phyloP scores from a whole-genome alignment of 2,797 vertebrate species.

The Aeoliscus strigatus region DNA sequence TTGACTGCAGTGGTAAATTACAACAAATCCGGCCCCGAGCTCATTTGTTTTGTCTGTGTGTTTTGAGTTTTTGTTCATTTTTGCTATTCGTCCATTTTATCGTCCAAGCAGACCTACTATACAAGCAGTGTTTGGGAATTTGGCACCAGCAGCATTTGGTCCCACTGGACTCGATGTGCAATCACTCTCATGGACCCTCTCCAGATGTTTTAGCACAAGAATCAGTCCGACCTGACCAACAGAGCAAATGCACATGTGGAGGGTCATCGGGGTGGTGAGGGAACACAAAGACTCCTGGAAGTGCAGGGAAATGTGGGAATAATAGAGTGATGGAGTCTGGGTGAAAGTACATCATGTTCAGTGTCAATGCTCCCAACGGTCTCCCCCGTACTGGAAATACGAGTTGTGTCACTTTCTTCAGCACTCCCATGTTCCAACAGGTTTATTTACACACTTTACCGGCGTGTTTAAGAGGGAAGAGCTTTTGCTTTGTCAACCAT shows the following conservation, averaged over 20 bases:
- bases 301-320: too few species aligned
- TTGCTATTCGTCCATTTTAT: too few species aligned
- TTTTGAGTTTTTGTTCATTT: too few species aligned
- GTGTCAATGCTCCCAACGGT: slow-evolving; percentile 6
- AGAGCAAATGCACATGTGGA: too few species aligned
- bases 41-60: too few species aligned
- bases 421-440: slow-evolving; percentile 29
- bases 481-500: too few species aligned
- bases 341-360: slow-evolving; percentile 15
- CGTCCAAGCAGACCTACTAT: too few species aligned
- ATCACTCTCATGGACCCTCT: slow-evolving; percentile 7
- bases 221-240: background rate
- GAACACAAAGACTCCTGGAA: too few species aligned
- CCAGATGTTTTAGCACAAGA: background rate
- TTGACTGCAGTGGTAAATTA: too few species aligned
- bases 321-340: too few species aligned
- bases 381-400: slow-evolving; percentile 41
- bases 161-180: slow-evolving; percentile 8
- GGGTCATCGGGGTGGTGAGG: too few species aligned
- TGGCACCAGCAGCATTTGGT: slow-evolving; percentile 2
- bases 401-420: slow-evolving; percentile 44
- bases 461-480: background rate
- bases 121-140: slow-evolving; percentile 7
- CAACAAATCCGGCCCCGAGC: too few species aligned
- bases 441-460: slow-evolving; percentile 4